Evolutionary conservation across 2,113 vertebrate genomes (phyloP), one percentile per base, ranked within the genome.

Genomic region (Tapirus terrestris): DNA sequence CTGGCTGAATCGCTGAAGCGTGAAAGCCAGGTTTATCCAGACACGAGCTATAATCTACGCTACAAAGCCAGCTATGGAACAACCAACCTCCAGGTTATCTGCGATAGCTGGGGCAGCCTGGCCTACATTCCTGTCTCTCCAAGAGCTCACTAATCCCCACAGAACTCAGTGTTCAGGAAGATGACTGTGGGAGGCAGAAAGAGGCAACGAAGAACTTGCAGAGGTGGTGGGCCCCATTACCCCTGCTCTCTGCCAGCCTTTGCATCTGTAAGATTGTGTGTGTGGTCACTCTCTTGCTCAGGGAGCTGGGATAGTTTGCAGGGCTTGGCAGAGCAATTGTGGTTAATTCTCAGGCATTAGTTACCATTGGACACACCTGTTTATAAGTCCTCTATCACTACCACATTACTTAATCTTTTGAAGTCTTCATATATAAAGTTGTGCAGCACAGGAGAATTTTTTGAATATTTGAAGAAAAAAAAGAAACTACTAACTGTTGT

Each of bases 21-120:
- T 39, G 73, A 92, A 87, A 79, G 85, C 43, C 81, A 60, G 20
- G n/a, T 90, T 84, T 88, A 48, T 83, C 85, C 63, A 94, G 63
- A 72, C 43, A 1, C 39, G 77, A 89, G 73, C 79, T 92, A 73
- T 61, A 77, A 68, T 67, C 61, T 81, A 8, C 51, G 80, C 53
- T 67, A 43, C 25, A 86, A 67, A 85, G 67, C 48, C 43, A 89
- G 67, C 48, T 8, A 33, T 4, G 48, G 43, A 83, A 79, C 56
- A 85, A 86, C 63, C 39, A 75, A 60, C 43, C 56, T 89, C 63
- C 36, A 63, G 65, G 81, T 94, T 63, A 65, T 93, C 65, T 81
- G 61, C 29, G 72, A 56, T 11, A 80, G 77, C 58, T 81, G 77
- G 65, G 72, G 17, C 61, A 85, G 29, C 58, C 39, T 90, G 61